Base-by-base conservation (phyloP, 2,888 invertebrate genomes). In the Mythimna albipuncta region DNA sequence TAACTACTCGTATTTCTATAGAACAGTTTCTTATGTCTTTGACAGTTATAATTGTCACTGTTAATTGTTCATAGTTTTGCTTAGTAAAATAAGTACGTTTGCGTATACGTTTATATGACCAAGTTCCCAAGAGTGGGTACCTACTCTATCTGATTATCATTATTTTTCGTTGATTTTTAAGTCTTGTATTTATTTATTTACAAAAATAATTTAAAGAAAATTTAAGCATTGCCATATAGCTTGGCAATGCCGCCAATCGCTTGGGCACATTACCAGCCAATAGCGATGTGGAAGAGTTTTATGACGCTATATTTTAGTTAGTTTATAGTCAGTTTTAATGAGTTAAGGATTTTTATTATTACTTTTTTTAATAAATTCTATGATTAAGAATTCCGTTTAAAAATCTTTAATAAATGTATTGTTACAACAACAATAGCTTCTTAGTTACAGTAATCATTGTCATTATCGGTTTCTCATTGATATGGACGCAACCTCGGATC, bases 401-500 rank as follows among this genome's bases (percentile, higher is more conserved):
- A 32, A 32, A 32, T 32, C 32, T 32, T 5, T 32, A 32, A 5
- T 32, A 32, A 32, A 52, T 6, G 6, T 52, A 0, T 21, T 3
- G 5, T 11, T 11, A 54, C 19, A 52, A 66, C 35, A 52, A 72
- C 16, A 65, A 80, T 47, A 81, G 58, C 26, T 35, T 13, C 55
- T 66, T 69, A 57, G 68, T 72, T 55, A 77, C 82, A 59, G 21
- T 55, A 44, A 63, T 44, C 13, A 5, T 59, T 55, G 50, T 82
- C 64, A 59, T 79, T 69, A 77, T 67, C 57, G 32, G 35, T 21
- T 19, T 64, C 63, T 55, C 52, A 68, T 41, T 69, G 67, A 71
- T 76, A 80, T 61, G 61, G 13, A 21, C 64, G 50, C 26, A 73
- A 72, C 81, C 73, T 73, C 76, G 64, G 58, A 16, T 69, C 67